A percentile compares a stretch with the other conserved stretches of the same genome.
Conservation (phyloP, 2,113 vertebrate genomes). For the Empidonax traillii region DNA sequence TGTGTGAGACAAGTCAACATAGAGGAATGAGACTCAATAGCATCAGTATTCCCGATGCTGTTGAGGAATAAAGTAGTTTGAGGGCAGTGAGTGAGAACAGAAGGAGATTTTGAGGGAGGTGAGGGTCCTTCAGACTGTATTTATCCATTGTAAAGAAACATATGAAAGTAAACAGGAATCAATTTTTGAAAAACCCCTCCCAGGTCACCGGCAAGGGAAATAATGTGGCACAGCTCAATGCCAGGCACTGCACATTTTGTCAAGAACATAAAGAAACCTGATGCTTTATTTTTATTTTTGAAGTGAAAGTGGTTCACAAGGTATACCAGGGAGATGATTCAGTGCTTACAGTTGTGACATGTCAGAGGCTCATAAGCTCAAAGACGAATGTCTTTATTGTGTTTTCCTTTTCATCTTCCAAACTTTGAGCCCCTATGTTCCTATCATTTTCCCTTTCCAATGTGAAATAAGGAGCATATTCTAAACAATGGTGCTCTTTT, state of each 20-base stretch:
- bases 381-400: slow-evolving; percentile 59
- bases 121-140: background rate
- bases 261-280: background rate
- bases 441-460: slow-evolving; percentile 17
- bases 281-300: slow-evolving; percentile 52
- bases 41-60: background rate
- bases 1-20: background rate
- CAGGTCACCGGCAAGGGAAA: slow-evolving; percentile 30
- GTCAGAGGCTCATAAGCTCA: slow-evolving; percentile 58
- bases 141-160: slow-evolving; percentile 27
- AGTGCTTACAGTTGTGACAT: slow-evolving; percentile 56
- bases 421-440: slow-evolving; percentile 51
- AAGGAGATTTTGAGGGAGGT: slow-evolving; percentile 32
- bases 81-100: background rate
- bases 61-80: background rate
- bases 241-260: slow-evolving; percentile 6
- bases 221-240: slow-evolving; percentile 8
- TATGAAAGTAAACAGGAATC: slow-evolving; percentile 42
- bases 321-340: slow-evolving; percentile 38
- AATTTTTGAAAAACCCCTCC: background rate
- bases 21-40: background rate
- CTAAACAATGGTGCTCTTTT: slow-evolving; percentile 61
- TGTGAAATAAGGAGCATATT: slow-evolving; percentile 59
- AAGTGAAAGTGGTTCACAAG: slow-evolving; percentile 55
- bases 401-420: slow-evolving; percentile 65